A percentile compares a stretch with the other conserved stretches of the same genome.
Conservation (phyloP, 1,140 invertebrate species). For the Halotydeus destructor region DNA sequence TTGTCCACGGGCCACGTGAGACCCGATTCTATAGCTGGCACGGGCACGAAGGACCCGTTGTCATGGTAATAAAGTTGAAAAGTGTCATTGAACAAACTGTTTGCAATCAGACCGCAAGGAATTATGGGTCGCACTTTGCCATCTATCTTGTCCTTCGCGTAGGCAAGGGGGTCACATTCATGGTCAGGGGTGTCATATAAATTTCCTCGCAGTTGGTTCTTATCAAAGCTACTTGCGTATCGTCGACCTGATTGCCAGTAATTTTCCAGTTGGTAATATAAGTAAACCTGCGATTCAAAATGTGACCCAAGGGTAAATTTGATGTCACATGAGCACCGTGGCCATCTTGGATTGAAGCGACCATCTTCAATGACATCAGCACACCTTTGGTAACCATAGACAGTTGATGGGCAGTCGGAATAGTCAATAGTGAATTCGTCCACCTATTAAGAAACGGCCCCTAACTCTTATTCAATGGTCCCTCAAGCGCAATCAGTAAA, state of each 20-base stretch:
- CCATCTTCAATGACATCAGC: constrained; percentile 29
- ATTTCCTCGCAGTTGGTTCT: constrained; percentile 66
- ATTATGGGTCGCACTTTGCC: constrained; percentile 37
- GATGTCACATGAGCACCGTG: constrained; percentile 9
- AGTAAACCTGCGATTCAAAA: constrained; percentile 47
- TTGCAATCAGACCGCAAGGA: constrained; percentile 94
- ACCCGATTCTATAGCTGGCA: constrained; percentile 36
- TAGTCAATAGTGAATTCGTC: constrained; percentile 9
- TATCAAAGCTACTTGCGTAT: constrained; percentile 92
- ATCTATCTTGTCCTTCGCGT: constrained; percentile 14
- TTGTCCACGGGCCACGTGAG: constrained; percentile 94
- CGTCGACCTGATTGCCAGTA: constrained; percentile 97
- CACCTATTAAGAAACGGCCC: constrained; percentile 47
- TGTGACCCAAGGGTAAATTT: constrained; percentile 7
- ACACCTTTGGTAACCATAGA: constrained; percentile 2
- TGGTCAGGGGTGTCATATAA: constrained; percentile 12
- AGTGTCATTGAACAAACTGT: constrained; percentile 85
- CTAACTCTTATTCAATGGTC: neutral
- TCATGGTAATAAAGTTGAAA: constrained; percentile 14
- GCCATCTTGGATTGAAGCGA: too few relatives aligned
- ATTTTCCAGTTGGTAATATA: constrained; percentile 93
- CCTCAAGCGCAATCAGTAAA: neutral
- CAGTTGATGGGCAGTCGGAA: constrained; percentile 10
- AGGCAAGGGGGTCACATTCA: constrained; percentile 21
- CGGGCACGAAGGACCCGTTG: neutral